Evolutionary conservation across 2,888 invertebrate species (phyloP).

Genomic region (Harpalus rubripes): DNA sequence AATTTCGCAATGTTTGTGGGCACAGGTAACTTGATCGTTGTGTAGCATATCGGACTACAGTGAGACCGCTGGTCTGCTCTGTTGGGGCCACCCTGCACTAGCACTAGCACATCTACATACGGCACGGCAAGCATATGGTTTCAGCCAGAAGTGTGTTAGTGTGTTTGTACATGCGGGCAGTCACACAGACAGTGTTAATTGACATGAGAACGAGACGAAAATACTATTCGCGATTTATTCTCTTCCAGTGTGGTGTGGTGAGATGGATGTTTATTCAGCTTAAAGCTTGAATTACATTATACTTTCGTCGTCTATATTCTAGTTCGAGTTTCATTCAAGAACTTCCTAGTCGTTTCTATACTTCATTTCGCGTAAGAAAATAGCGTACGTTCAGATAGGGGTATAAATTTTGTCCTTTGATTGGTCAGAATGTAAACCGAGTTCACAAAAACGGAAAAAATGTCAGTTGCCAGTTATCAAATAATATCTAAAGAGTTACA

Average conservation of each 20-base stretch:
- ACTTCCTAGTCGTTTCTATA: no score
- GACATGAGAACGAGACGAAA: conserved; percentile 57
- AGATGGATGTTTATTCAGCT: conserved; percentile 47
- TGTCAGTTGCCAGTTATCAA: no score
- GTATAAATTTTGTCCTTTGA: no score
- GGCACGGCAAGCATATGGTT: conserved; percentile 18
- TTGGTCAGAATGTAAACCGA: no score
- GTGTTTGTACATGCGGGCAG: conserved; percentile 53
- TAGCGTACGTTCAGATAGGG: no score
- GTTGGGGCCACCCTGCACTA: conserved; percentile 30
- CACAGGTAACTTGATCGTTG: conserved; percentile 56
- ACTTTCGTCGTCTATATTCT: no score
- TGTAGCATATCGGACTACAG: conserved; percentile 56
- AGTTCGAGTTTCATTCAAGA: no score
- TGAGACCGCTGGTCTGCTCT: conserved; percentile 11
- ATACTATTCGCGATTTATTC: conserved; percentile 49
- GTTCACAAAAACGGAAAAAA: no score
- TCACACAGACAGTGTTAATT: conserved; percentile 58
- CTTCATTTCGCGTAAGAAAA: no score
- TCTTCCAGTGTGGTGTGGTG: neutral
- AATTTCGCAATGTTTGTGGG: conserved; percentile 49
- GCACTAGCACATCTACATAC: conserved; percentile 9
- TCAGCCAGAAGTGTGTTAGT: conserved; percentile 21
- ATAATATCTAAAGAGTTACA: no score
- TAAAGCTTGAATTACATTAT: conserved; percentile 20